phyloP scores from a whole-genome alignment of 2,888 invertebrate species.

The Epirrhoe alternata region DNA sequence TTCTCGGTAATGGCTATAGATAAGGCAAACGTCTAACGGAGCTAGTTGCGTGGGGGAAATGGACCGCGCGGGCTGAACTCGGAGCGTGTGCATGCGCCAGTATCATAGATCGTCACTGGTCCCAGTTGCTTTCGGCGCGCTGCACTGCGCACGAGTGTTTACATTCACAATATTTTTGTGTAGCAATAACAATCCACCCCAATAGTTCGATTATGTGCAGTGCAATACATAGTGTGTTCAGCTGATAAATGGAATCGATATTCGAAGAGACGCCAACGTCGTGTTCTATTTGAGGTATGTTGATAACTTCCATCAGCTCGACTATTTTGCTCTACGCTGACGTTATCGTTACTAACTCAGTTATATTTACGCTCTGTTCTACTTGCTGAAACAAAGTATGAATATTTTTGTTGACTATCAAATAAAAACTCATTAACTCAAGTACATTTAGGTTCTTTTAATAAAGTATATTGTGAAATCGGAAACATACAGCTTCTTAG shows the following conservation, averaged over 20 bases:
- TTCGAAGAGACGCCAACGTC: constrained; percentile 42
- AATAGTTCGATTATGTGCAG: constrained; percentile 51
- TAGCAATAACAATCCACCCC: constrained; percentile 56
- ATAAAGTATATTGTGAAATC: no score
- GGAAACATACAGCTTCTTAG: no score
- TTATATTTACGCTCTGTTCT: constrained; percentile 12
- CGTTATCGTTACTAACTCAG: constrained; percentile 24
- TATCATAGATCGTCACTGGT: constrained; percentile 80
- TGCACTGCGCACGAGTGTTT: constrained; percentile 78
- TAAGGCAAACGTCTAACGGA: constrained; percentile 76
- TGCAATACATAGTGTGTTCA: constrained; percentile 43
- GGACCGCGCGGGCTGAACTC: constrained; percentile 80
- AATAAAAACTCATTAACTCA: background rate
- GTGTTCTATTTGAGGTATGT: constrained; percentile 44
- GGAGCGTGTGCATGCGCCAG: constrained; percentile 79
- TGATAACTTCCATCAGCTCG: constrained; percentile 27
- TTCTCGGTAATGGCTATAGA: constrained; percentile 55
- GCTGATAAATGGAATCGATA: constrained; percentile 55
- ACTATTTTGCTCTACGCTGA: constrained; percentile 17
- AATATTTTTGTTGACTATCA: background rate
- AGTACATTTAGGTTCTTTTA: no score
- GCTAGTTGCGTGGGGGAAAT: constrained; percentile 83
- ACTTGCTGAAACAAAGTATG: background rate
- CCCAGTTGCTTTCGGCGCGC: constrained; percentile 83
- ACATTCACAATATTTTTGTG: constrained; percentile 60